Evolutionary conservation across 1,140 invertebrate genomes (phyloP).

Genomic region (Varroa destructor): DNA sequence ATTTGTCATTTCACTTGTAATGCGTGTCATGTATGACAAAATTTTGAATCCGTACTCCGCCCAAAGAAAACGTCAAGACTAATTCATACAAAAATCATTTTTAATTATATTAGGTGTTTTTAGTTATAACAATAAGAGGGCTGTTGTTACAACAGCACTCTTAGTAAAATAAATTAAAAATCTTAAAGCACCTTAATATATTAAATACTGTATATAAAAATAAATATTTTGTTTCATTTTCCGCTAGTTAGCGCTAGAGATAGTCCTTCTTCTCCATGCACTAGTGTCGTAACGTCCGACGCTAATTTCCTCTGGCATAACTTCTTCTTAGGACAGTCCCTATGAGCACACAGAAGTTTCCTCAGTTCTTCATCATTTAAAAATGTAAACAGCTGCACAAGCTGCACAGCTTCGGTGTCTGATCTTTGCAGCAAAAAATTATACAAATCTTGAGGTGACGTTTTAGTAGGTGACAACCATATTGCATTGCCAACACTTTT

Average conservation of each 20-base stretch:
- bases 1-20: too few relatives aligned
- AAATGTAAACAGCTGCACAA: neutral
- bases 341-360: neutral
- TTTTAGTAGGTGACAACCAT: neutral
- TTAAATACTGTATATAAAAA: too few relatives aligned
- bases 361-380: neutral
- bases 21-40: too few relatives aligned
- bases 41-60: too few relatives aligned
- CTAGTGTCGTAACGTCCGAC: neutral
- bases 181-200: too few relatives aligned
- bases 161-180: too few relatives aligned
- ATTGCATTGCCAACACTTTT: constrained; percentile 14
- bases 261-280: constrained; percentile 2
- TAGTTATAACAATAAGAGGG: too few relatives aligned
- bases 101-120: too few relatives aligned
- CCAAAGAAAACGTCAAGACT: too few relatives aligned
- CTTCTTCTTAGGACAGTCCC: neutral
- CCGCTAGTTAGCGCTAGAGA: neutral
- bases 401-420: constrained; percentile 8
- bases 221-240: too few relatives aligned
- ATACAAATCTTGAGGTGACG: neutral
- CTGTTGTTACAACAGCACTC: too few relatives aligned
- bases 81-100: too few relatives aligned
- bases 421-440: neutral
- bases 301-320: neutral